Conservation (phyloP, 2,888 invertebrate species). For the Lutraria lutraria region DNA sequence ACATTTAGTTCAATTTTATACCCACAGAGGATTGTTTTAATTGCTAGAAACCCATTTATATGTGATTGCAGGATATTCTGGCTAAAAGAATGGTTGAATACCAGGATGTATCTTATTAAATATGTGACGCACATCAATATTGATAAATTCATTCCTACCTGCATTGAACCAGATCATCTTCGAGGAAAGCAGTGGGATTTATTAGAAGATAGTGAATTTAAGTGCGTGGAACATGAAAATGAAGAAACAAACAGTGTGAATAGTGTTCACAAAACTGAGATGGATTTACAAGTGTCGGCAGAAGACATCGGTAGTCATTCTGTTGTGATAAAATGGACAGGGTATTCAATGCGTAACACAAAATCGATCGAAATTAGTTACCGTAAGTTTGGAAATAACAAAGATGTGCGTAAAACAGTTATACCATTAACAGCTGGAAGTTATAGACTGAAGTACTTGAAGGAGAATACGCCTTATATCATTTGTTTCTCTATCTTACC, state of each 20-base stretch:
- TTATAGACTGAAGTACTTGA: constrained; percentile 56
- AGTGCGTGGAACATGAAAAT: constrained; percentile 52
- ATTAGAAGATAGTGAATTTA: constrained; percentile 72
- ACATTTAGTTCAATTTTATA: constrained; percentile 60
- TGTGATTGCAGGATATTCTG: constrained; percentile 72
- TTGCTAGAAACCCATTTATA: constrained; percentile 71
- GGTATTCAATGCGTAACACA: constrained; percentile 15
- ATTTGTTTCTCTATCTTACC: constrained; percentile 60
- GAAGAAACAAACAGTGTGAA: constrained; percentile 41
- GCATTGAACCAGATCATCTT: constrained; percentile 67
- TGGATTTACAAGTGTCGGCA: constrained; percentile 54
- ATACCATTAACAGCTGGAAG: constrained; percentile 52
- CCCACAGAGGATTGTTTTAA: constrained; percentile 69
- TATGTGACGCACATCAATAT: constrained; percentile 65
- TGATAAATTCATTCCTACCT: constrained; percentile 72
- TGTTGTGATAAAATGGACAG: constrained; percentile 63
- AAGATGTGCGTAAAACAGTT: constrained; percentile 42
- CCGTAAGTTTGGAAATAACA: constrained; percentile 67
- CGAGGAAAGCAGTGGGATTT: constrained; percentile 70
- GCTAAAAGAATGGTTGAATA: constrained; percentile 74
- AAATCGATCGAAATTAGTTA: constrained; percentile 53
- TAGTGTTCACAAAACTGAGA: constrained; percentile 16
- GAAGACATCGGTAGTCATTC: constrained; percentile 50
- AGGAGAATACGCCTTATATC: constrained; percentile 62
- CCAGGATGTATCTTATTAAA: constrained; percentile 73